Conservation (phyloP, 2,113 vertebrate species). For the Typhlomys cinereus region DNA sequence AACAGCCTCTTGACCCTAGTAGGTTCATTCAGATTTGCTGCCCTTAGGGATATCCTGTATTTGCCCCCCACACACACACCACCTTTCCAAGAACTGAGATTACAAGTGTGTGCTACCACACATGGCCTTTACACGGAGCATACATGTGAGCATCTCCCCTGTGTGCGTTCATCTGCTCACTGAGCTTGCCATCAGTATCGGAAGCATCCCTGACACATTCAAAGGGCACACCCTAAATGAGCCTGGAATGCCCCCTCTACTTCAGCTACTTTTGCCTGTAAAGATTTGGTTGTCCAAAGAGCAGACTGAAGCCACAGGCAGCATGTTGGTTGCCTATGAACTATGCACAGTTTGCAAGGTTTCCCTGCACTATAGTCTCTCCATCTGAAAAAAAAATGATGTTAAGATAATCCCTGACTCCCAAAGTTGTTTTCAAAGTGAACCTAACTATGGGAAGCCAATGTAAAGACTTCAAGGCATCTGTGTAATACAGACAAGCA, state of each 20-base stretch:
- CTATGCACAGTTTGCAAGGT: not conserved
- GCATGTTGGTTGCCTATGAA: not conserved
- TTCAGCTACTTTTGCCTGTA: not conserved
- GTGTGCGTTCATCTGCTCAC: not conserved
- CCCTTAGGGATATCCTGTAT: no score
- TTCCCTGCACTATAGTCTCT: not conserved
- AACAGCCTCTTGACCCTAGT: not conserved
- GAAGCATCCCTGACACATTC: fast-evolving
- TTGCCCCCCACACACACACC: no score
- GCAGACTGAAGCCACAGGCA: not conserved
- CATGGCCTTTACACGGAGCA: no score
- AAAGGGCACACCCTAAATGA: not conserved
- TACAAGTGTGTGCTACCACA: no score
- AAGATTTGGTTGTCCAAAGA: not conserved
- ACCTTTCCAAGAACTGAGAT: no score
- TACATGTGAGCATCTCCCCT: not conserved
- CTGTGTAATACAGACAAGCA: not conserved
- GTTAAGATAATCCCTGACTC: not conserved
- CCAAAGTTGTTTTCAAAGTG: not conserved
- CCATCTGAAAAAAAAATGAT: not conserved
- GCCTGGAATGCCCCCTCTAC: not conserved
- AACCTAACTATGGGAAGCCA: not conserved
- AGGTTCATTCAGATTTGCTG: not conserved
- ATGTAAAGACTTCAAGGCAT: not conserved
- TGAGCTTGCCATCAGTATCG: not conserved